These are phyloP conservation scores for Anastrepha ludens DNA, from an alignment of 1,140 invertebrate genomes.

Conservation along the genomic window DNA sequence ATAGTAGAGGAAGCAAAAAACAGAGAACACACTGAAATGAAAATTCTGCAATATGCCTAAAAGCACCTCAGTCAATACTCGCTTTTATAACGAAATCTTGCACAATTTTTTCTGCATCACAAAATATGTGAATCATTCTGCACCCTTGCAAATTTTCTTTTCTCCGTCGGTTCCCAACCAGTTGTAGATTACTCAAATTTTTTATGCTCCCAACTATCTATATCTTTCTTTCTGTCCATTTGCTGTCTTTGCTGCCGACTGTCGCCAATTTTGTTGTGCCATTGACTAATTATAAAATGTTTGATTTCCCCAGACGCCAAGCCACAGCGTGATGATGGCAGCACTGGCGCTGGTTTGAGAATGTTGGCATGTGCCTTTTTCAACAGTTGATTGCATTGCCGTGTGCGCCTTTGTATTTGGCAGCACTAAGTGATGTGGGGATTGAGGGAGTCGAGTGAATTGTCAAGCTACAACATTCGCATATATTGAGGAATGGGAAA, in stretches of 20 bases:
- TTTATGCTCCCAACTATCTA: background rate
- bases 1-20: background rate
- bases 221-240: background rate
- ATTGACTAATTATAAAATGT: conserved; percentile 74
- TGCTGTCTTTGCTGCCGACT: background rate
- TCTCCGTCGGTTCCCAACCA: too few species aligned
- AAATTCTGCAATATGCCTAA: background rate
- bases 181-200: conserved; percentile 10
- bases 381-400: conserved; percentile 11
- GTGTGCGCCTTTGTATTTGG: background rate
- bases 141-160: background rate
- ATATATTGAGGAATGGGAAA: background rate
- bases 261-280: conserved; percentile 61
- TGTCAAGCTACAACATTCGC: background rate
- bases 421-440: background rate
- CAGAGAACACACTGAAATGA: background rate
- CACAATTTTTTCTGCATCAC: conserved; percentile 9
- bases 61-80: conserved; percentile 12
- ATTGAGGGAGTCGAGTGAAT: background rate
- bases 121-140: conserved; percentile 7
- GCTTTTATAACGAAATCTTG: background rate
- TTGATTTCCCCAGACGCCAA: conserved; percentile 69
- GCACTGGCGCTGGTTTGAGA: background rate
- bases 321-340: background rate
- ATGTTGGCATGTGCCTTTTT: background rate